These are phyloP conservation scores for Grallaria varia DNA, from an alignment of 2,113 vertebrate genomes.

Conservation along the genomic window DNA sequence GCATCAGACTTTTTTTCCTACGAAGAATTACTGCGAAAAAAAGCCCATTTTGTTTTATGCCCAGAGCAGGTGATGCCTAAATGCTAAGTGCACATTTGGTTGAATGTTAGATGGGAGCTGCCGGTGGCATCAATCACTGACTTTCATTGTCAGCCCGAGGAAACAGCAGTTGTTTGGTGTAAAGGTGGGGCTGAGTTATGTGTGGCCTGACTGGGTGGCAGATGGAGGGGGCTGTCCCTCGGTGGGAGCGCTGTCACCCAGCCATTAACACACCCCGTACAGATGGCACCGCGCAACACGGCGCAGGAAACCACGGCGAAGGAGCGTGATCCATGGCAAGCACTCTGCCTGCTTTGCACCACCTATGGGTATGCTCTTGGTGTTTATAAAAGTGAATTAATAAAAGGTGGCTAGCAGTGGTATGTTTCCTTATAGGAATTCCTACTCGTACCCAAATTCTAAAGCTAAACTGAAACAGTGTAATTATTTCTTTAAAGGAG, in stretches of 20 bases:
- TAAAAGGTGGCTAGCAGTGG: neutral
- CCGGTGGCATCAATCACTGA: conserved; percentile 74
- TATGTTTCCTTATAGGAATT: neutral
- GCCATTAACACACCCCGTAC: conserved; percentile 82
- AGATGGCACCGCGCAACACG: conserved; percentile 85
- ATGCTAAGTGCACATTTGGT: conserved; percentile 52
- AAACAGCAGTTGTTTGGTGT: conserved; percentile 82
- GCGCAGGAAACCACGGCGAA: conserved; percentile 69
- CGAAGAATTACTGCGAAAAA: conserved; percentile 19
- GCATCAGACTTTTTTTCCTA: neutral
- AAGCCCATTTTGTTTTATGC: conserved; percentile 36
- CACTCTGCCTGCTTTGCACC: neutral
- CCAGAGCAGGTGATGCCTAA: conserved; percentile 54
- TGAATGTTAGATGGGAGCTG: conserved; percentile 51
- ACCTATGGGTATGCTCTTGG: neutral
- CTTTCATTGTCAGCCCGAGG: conserved; percentile 78
- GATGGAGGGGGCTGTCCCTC: conserved; percentile 81
- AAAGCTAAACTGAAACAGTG: conserved; percentile 16
- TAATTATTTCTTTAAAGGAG: conserved; percentile 52
- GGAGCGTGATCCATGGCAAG: neutral
- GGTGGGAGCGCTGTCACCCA: conserved; percentile 78
- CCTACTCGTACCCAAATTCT: neutral
- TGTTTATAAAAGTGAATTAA: neutral
- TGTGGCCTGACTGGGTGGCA: conserved; percentile 76
- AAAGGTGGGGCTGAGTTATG: conserved; percentile 84